phyloP scores from a whole-genome alignment of 2,888 invertebrate species.

The Ochropacha duplaris region DNA sequence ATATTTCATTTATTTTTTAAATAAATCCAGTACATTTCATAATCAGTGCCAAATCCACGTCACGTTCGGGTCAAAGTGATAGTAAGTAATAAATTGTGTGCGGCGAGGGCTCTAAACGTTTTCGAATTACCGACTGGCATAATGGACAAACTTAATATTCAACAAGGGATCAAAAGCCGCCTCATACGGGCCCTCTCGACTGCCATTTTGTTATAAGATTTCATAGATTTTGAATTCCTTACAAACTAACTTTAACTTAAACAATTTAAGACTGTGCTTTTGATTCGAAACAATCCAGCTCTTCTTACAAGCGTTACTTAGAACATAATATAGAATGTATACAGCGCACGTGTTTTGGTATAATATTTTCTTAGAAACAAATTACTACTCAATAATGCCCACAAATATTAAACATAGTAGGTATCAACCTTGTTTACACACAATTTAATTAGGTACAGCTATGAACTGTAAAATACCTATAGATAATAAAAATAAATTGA shows the following conservation, averaged over 20 bases:
- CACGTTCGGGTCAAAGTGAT: constrained; percentile 49
- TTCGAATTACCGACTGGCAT: constrained; percentile 62
- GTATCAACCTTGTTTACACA: background rate
- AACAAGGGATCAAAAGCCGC: constrained; percentile 52
- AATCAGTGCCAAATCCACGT: background rate
- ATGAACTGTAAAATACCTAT: background rate
- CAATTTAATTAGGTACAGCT: background rate
- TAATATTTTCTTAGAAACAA: too few species aligned
- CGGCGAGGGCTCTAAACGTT: constrained; percentile 60
- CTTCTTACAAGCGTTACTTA: too few species aligned
- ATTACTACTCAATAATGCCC: too few species aligned
- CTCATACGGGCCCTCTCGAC: constrained; percentile 16
- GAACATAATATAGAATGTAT: too few species aligned
- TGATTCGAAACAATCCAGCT: too few species aligned
- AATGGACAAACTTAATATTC: constrained; percentile 75
- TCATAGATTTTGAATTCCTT: too few species aligned
- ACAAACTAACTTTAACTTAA: too few species aligned
- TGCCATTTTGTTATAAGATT: constrained; percentile 16
- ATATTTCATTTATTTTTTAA: too few species aligned
- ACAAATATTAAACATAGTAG: too few species aligned
- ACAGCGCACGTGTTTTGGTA: too few species aligned
- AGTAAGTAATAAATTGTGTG: constrained; percentile 64
- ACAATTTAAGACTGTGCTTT: too few species aligned
- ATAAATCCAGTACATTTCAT: constrained; percentile 3
- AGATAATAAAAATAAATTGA: constrained; percentile 43